Evolutionary conservation across 2,888 invertebrate species (phyloP), one percentile per base, ranked within the genome.

Genomic region (Ormyrus rosae): DNA sequence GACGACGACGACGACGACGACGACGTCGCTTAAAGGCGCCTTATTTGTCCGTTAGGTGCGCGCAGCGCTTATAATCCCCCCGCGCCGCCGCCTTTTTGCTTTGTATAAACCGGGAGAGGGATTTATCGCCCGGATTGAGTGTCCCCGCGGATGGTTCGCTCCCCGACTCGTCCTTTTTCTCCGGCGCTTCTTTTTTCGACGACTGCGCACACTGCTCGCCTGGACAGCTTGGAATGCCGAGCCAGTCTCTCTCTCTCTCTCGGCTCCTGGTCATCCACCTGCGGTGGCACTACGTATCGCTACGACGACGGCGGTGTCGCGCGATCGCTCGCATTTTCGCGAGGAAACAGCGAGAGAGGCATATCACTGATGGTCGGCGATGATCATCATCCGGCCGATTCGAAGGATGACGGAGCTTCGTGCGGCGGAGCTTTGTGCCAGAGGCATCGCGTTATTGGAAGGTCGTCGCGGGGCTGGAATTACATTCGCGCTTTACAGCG

Each of bases 1-100:
- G 5, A 48, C 19, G 19, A 19, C 19, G 19, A 19, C 19, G 19
- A 19, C n/a, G n/a, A 13, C 13, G 13, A 13, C 19, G 19, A 19
- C 19, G 19, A 19, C 19, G 19, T 11, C n/a, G 51, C 13, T 60
- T 53, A 68, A 53, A 45, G 53, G 53, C 55, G 72, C 67, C 78
- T 72, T 78, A 78, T 72, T 78, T 78, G 78, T 78, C 78, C 71
- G 78, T 78, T 78, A 72, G 65, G 11, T n/a, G 60, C 53, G 48
- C 76, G 51, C 56, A 53, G 1, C 48, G 48, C n/a, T 76, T 63
- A 63, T 56, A 65, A 9, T 51, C n/a, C 10, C 11, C 46, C 13
- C 7, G 5, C 50, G 53, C 9, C 10, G 55, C 10, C 19, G 13
- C 10, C 19, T 11, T 19, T 19, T 19, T 19, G 19, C 19, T 19